phyloP scores from a whole-genome alignment of 2,113 vertebrate genomes.

The Arenaria interpres region DNA sequence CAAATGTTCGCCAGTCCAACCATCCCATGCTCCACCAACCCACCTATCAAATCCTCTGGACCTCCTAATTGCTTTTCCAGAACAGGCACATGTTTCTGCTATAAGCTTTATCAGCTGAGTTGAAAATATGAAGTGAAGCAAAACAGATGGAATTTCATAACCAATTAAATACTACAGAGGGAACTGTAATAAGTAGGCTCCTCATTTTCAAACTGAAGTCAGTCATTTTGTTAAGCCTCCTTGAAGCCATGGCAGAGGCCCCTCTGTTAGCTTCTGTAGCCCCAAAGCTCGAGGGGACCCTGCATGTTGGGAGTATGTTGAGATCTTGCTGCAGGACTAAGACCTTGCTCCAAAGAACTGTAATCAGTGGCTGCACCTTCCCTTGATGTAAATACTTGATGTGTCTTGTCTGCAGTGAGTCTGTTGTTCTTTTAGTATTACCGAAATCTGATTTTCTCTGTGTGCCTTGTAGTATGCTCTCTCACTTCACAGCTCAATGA shows the following conservation, averaged over 20 bases:
- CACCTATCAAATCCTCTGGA: neutral
- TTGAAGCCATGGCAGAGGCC: neutral
- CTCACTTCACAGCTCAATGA: neutral
- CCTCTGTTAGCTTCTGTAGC: neutral
- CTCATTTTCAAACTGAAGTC: conserved; percentile 2
- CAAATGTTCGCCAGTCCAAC: neutral
- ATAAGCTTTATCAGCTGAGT: neutral
- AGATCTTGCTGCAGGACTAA: neutral
- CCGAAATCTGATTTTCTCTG: neutral
- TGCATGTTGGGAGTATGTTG: neutral
- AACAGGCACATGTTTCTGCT: neutral
- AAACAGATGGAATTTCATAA: conserved; percentile 56
- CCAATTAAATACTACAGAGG: conserved; percentile 26
- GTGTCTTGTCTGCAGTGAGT: neutral
- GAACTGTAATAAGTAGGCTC: neutral
- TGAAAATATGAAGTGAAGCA: conserved; percentile 35
- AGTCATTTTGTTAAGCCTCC: neutral
- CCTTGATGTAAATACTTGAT: neutral
- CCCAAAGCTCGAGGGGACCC: neutral
- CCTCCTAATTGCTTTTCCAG: neutral
- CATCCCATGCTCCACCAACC: neutral
- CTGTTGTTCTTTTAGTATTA: neutral
- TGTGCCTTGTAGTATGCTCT: neutral
- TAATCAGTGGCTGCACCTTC: neutral
- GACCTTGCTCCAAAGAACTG: neutral